Evolutionary conservation across 2,113 vertebrate species (phyloP).

Genomic region (Zapornia atra): DNA sequence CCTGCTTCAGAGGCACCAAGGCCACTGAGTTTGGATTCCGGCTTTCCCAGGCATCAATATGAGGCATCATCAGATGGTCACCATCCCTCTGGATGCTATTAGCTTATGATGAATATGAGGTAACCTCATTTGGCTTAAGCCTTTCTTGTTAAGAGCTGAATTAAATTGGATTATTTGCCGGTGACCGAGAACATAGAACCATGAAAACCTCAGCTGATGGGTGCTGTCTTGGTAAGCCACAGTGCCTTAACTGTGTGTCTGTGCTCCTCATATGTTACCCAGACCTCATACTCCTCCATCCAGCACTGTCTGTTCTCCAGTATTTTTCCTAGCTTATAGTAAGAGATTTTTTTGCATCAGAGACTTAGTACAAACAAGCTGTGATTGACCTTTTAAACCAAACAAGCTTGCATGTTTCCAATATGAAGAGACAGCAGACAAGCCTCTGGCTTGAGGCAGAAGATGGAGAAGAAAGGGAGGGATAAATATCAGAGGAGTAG

Average conservation of each 20-base stretch:
- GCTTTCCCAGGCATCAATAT: too few species aligned
- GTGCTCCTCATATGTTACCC: neutral
- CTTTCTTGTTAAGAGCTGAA: neutral
- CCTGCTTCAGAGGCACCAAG: too few species aligned
- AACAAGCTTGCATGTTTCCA: slow-evolving; percentile 59
- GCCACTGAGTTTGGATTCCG: too few species aligned
- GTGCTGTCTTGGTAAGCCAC: neutral
- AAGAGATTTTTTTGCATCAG: slow-evolving; percentile 48
- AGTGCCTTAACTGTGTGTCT: neutral
- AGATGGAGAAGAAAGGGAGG: slow-evolving; percentile 55
- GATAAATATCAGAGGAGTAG: slow-evolving; percentile 37
- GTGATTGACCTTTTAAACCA: slow-evolving; percentile 76
- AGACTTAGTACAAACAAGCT: slow-evolving; percentile 57
- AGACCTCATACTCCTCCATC: neutral
- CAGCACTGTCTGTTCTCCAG: neutral
- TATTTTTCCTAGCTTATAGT: slow-evolving; percentile 28
- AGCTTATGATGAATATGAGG: neutral
- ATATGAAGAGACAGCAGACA: slow-evolving; percentile 65
- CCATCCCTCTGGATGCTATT: neutral
- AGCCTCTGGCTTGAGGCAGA: slow-evolving; percentile 64
- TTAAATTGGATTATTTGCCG: neutral
- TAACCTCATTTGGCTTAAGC: neutral
- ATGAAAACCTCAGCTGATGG: neutral
- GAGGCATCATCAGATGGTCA: neutral
- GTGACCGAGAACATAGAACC: neutral